Base-by-base conservation (phyloP, 2,113 vertebrate genomes). In the Notothenia coriiceps region DNA sequence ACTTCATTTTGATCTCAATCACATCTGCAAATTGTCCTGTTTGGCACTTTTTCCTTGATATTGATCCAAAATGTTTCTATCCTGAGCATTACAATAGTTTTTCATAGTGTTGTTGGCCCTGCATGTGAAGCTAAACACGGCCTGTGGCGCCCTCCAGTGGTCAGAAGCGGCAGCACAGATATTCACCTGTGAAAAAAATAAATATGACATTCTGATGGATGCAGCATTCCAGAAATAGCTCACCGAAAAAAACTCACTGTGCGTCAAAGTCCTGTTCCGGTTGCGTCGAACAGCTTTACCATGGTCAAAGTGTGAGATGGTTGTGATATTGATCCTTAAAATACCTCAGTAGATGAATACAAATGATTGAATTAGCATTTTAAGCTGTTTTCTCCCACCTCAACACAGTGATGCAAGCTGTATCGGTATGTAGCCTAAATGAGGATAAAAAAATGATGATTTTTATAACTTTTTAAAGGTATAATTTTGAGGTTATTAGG, bases 201-300 rank as follows among this genome's bases (percentile, higher is more conserved):
- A 18, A n/a, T 33, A 44, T 13, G 4, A 17, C 22, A 15, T 25
- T 33, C 43, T 13, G 55, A 69, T 68, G 40, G 49, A 60, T 56
- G 87, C 77, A 78, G 79, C 20, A 77, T 7, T 78, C 68, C 79
- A 81, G 52, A 75, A 82, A 83, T 74, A 86, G 73, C 63, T 40
- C 72, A 1, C 57, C 25, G 47, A 33, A 11, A 63, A 44, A 62
- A 84, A 52, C 43, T 6, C 80, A 69, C 59, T 2, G 69, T 87
- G 86, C 83, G 90, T 89, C 83, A 90, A 89, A 85, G 83, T 84
- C 61, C 74, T 68, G 20, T 71, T 89, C 85, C 83, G 74, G 84
- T 56, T 76, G 80, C 77, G 10, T 62, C 2, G 40, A 13, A 70
- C 78, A 88, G 70, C 59, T 79, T 68, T 59, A 2, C n/a, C 51